phyloP scores from a whole-genome alignment of 2,797 vertebrate species.

The Anomalospiza imberbis region DNA sequence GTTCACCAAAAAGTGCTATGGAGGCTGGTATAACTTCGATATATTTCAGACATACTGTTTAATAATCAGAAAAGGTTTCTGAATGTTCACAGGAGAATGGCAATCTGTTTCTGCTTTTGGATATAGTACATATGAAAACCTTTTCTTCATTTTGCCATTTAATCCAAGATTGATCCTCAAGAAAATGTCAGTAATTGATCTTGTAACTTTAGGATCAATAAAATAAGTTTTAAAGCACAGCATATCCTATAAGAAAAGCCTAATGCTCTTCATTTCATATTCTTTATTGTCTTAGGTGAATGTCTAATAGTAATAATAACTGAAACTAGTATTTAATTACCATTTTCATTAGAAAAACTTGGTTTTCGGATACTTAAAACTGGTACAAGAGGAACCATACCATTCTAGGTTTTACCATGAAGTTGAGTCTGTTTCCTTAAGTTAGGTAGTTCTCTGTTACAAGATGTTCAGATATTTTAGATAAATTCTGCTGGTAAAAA shows the following conservation, averaged over 20 bases:
- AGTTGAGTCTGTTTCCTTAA: not conserved
- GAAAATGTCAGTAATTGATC: conserved; percentile 51
- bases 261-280: conserved; percentile 30
- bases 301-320: not conserved
- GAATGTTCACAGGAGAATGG: not conserved
- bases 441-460: not conserved
- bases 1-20: conserved; percentile 41
- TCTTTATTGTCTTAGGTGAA: not conserved
- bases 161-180: conserved; percentile 39
- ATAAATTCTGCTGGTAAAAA: not conserved
- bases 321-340: not conserved
- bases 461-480: not conserved
- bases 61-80: conserved; percentile 49
- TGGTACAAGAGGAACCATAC: not conserved
- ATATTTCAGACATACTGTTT: conserved; percentile 37
- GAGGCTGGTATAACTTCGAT: conserved; percentile 16
- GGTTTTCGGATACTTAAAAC: not conserved
- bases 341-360: not conserved
- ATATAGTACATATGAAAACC: conserved; percentile 41
- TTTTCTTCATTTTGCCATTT: conserved; percentile 55
- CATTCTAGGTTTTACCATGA: not conserved
- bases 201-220: conserved; percentile 62
- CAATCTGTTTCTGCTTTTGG: conserved; percentile 31
- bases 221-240: conserved; percentile 63
- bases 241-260: not conserved